phyloP scores from a whole-genome alignment of 2,888 invertebrate genomes.

The Taenaris catops region DNA sequence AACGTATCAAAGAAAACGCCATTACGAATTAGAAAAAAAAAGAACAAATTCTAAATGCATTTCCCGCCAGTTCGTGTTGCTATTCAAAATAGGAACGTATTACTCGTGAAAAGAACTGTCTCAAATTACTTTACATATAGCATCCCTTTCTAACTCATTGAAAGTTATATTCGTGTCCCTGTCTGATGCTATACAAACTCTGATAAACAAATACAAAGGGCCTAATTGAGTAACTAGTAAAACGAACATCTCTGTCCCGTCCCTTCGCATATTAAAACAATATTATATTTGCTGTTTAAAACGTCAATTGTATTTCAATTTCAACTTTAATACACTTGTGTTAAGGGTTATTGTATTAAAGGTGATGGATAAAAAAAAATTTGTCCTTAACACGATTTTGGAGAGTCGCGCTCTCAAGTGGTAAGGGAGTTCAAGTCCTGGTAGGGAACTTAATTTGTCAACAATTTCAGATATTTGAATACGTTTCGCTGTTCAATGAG shows the following conservation, averaged over 20 bases:
- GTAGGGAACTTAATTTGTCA: conserved; percentile 78
- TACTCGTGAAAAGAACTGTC: conserved; percentile 79
- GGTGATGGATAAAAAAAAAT: too few relatives aligned
- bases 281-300: conserved; percentile 25
- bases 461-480: conserved; percentile 80
- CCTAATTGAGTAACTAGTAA: conserved; percentile 81
- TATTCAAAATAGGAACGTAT: conserved; percentile 78
- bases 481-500: conserved; percentile 75
- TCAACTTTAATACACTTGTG: conserved; percentile 26
- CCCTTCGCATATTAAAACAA: conserved; percentile 58
- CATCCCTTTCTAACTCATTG: conserved; percentile 35
- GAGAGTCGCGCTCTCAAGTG: conserved; percentile 69
- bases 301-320: conserved; percentile 25
- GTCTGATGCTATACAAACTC: conserved; percentile 70
- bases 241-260: conserved; percentile 73
- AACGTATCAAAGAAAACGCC: conserved; percentile 70
- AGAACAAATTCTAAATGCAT: conserved; percentile 63
- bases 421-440: conserved; percentile 67
- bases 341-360: conserved; percentile 28
- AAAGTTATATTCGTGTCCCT: conserved; percentile 35
- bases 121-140: conserved; percentile 70
- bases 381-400: conserved; percentile 50
- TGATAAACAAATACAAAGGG: conserved; percentile 81
- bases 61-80: conserved; percentile 75
- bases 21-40: conserved; percentile 68